Evolutionary conservation across 2,888 invertebrate species (phyloP), one percentile per base, ranked within the genome.

Genomic region (Tachina fera): DNA sequence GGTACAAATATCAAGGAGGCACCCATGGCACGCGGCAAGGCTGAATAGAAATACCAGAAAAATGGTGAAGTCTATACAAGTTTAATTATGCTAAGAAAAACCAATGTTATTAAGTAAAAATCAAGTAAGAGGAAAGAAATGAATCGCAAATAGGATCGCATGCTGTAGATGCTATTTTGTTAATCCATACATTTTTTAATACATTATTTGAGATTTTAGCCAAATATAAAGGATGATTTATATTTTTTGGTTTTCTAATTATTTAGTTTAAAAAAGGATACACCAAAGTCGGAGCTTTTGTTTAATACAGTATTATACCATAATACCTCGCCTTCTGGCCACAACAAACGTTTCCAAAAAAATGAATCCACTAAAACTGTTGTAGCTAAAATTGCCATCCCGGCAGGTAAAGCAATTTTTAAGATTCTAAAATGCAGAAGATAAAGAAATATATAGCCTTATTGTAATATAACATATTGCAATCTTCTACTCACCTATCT

Each of bases 21-120:
- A 0, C 96, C 97, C 91, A 99, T 94, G 0, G 98, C 97, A 77
- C 99, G 95, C 0, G 99, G 99, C 56, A 99, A 93, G 0, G 98
- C 99, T 0, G 99, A 99, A 92, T 98, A 98, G 92, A 99, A 98
- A 93, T 99, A 99, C 99, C 99, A 99, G 2, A 97, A 93, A 93
- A 98, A 98, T 81, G 99, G 99, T 8, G 96, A 96, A 61, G 97
- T 97, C 97, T 98, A 84, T 4, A 92, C 88, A 83, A 22, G 60
- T 65, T 53, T 39, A 51, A 67, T 9, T 9, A 31, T 39, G 75
- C 84, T 83, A 88, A 87, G 87, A 86, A 67, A 68, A 68, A 84
- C 89, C 45, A 53, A 51, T 41, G 22, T 14, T 41, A 58, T 13
- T 22, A 67, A 9, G 6, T 31, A 31, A 4, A 31, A 31, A 31